Percentiles rank a stretch among this genome's conserved stretches.
Conservation (phyloP, 2,797 vertebrate species). For the Mus caroli region DNA sequence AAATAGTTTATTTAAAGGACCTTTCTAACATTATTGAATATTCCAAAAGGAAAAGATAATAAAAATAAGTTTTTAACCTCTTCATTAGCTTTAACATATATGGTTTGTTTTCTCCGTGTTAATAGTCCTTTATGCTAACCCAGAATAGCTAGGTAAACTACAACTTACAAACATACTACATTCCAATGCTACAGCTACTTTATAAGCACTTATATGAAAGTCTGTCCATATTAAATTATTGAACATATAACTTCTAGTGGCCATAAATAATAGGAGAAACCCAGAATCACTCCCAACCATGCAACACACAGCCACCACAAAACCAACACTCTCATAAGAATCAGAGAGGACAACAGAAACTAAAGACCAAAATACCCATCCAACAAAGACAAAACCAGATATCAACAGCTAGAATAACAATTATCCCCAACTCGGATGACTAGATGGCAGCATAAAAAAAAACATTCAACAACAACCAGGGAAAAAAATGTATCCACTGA, state of each 20-base stretch:
- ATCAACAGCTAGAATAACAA: neutral
- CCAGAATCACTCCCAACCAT: neutral
- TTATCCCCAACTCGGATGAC: neutral
- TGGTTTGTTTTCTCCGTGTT: neutral
- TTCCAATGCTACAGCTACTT: neutral
- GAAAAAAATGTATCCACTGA: neutral
- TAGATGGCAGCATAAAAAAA: neutral
- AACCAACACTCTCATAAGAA: neutral
- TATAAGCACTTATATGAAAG: slow-evolving; percentile 33
- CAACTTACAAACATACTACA: neutral
- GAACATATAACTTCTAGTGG: neutral
- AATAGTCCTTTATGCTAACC: neutral
- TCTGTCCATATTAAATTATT: neutral
- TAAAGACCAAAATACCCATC: neutral
- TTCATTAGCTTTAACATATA: slow-evolving; percentile 10
- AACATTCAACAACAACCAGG: too few species aligned
- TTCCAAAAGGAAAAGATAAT: neutral
- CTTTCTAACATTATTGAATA: neutral
- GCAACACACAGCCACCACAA: neutral
- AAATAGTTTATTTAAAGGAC: slow-evolving; percentile 21
- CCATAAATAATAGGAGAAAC: neutral
- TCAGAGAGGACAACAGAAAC: neutral
- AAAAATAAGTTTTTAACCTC: neutral
- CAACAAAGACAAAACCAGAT: neutral
- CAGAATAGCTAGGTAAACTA: neutral